These are phyloP conservation scores for Corticium candelabrum DNA, from an alignment of 37 sponge, comb jelly and placozoan genomes.

Conservation along the genomic window DNA sequence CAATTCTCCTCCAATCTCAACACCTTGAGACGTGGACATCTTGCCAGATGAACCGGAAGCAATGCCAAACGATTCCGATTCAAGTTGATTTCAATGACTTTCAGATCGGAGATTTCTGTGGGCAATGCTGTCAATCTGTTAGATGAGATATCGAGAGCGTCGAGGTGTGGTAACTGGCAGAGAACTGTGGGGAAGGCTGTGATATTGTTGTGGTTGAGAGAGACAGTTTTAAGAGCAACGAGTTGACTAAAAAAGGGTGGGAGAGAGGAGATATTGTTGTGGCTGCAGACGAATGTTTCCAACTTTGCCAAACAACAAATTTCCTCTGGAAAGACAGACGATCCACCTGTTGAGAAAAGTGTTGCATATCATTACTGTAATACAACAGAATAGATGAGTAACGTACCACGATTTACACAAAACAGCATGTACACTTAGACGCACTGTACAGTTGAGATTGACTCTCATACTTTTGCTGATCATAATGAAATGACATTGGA, in stretches of 20 bases:
- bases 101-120: slow-evolving; percentile 18
- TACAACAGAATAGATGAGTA: too few relatives aligned
- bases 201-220: slow-evolving; percentile 38
- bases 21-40: slow-evolving; percentile 53
- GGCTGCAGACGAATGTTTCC: slow-evolving; percentile 35
- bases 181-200: slow-evolving; percentile 36
- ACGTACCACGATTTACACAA: too few relatives aligned
- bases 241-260: slow-evolving; percentile 33
- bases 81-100: slow-evolving; percentile 59
- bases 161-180: slow-evolving; percentile 34
- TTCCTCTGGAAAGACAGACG: slow-evolving; percentile 33
- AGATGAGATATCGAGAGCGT: slow-evolving; percentile 43
- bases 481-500: too few relatives aligned
- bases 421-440: slow-evolving; percentile 30
- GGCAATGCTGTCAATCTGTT: slow-evolving; percentile 48
- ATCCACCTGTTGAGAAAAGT: too few relatives aligned
- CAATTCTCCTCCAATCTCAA: slow-evolving; percentile 65
- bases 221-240: slow-evolving; percentile 41
- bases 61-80: slow-evolving; percentile 38
- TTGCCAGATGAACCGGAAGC: slow-evolving; percentile 43
- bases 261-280: slow-evolving; percentile 34
- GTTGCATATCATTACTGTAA: too few relatives aligned
- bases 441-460: too few relatives aligned
- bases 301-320: slow-evolving; percentile 43
- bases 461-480: too few relatives aligned